Conservation (phyloP, 2,888 invertebrate species). For the Kuschelorhynchus macadamiae region DNA sequence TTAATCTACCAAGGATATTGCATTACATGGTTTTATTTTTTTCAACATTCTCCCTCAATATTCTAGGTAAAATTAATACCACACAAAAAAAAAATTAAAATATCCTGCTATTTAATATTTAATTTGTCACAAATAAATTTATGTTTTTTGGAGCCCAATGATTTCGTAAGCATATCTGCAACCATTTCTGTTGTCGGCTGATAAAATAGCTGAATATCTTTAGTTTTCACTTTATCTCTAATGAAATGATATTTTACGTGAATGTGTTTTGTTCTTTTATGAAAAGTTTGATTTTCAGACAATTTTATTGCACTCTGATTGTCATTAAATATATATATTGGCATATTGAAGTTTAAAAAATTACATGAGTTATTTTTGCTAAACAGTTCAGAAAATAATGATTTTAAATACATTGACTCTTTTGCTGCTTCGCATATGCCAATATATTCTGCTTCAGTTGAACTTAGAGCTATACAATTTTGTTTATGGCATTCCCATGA, state of each 20-base stretch:
- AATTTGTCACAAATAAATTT: background rate
- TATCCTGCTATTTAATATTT: conserved; percentile 15
- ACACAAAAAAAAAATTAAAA: no score
- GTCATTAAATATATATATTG: background rate
- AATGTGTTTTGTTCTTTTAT: conserved; percentile 5
- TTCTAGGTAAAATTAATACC: no score
- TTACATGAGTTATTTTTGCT: background rate
- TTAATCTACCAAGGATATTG: no score
- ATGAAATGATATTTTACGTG: conserved; percentile 8
- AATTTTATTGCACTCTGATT: conserved; percentile 1
- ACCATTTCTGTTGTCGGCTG: conserved; percentile 10
- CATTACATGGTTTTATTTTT: no score
- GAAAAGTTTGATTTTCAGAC: conserved; percentile 1
- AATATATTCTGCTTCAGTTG: conserved; percentile 8
- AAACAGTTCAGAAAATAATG: background rate
- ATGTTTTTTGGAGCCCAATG: conserved; percentile 2
- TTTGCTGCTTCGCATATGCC: conserved; percentile 1
- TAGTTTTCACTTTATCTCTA: conserved; percentile 5
- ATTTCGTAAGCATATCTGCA: conserved; percentile 6
- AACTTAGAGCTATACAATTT: conserved; percentile 18
- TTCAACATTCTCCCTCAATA: no score
- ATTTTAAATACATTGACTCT: background rate
- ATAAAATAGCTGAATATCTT: conserved; percentile 2
- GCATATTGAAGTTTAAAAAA: no score
- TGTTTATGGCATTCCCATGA: background rate